Base-by-base conservation (phyloP, 2,888 invertebrate species). In the Pogonocherus hispidulus region DNA sequence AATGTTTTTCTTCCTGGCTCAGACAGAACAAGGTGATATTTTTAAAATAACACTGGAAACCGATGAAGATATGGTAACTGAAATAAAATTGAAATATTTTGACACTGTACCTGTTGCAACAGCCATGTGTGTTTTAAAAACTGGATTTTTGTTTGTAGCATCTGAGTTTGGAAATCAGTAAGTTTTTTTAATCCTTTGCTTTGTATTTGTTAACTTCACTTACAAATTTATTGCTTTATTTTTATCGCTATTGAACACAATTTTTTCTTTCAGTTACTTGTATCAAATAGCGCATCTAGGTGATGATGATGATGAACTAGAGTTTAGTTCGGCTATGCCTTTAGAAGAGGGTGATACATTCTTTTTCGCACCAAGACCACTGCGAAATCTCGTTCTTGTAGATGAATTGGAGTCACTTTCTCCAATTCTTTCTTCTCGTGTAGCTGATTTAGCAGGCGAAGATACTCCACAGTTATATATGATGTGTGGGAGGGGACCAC, bases 81-180 rank as follows among this genome's bases (percentile, higher is more conserved):
- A 99, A 87, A 98, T 99, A 72, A 97, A 98, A 81, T 87, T 99
- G 9, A 99, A 99, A 83, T 99, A 99, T 86, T 99, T 99, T 86
- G 99, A 99, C 84, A 99, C 99, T 0, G 98, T 99, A 2, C 98
- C 99, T 5, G 97, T 98, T 2, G 97, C 99, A 0, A 91, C 95
- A 16, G 92, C 98, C 0, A 95, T 99, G 95, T 98, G 98, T 87
- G 99, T 99, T 23, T 87, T 99, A 69, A 99, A 99, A 85, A 99
- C 99, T 65, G 99, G 99, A 1, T 99, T 99, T 84, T 87, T 99
- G 16, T 99, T 99, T 87, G 95, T 99, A 8, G 99, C 99, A 1
- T 94, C 96, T 23, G 99, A 99, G 87, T 99, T 99, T 90, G 99
- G 99, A 79, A 99, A 99, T 87, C 99, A 99, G 97, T 98, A 89